Evolutionary conservation across 1,140 invertebrate species (phyloP).

Genomic region (Proctacanthus coquilletti): DNA sequence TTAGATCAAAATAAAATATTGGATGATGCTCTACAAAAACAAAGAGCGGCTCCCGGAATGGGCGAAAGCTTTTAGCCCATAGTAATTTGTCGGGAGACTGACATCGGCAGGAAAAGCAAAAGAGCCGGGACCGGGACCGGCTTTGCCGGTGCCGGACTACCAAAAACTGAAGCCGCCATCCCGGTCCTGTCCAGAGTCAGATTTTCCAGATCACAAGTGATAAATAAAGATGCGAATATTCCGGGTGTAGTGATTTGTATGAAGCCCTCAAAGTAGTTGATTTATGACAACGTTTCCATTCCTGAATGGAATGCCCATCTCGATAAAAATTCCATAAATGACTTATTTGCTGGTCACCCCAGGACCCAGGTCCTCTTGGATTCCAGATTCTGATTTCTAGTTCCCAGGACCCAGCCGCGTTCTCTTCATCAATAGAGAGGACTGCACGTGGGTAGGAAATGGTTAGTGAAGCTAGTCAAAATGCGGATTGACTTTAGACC

Average conservation of each 20-base stretch:
- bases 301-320: too few relatives aligned
- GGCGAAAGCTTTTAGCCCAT: neutral
- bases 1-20: constrained; percentile 1
- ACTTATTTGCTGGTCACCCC: too few relatives aligned
- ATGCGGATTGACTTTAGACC: too few relatives aligned
- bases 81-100: neutral
- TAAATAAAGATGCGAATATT: neutral
- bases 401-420: too few relatives aligned
- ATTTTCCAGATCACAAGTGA: neutral
- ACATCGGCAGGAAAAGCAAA: neutral
- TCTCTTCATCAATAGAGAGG: too few relatives aligned
- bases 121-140: neutral
- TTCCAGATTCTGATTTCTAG: too few relatives aligned
- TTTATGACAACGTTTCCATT: too few relatives aligned
- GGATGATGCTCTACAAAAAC: neutral
- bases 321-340: too few relatives aligned
- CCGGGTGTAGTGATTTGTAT: neutral
- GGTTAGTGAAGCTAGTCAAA: too few relatives aligned
- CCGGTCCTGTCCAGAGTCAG: neutral
- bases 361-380: too few relatives aligned
- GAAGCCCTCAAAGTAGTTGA: neutral
- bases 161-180: neutral
- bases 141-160: neutral
- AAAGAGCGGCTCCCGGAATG: neutral
- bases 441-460: too few relatives aligned